Evolutionary conservation across 2,113 vertebrate genomes (phyloP), one percentile per base, ranked within the genome.

Genomic region (Varanus salvator): DNA sequence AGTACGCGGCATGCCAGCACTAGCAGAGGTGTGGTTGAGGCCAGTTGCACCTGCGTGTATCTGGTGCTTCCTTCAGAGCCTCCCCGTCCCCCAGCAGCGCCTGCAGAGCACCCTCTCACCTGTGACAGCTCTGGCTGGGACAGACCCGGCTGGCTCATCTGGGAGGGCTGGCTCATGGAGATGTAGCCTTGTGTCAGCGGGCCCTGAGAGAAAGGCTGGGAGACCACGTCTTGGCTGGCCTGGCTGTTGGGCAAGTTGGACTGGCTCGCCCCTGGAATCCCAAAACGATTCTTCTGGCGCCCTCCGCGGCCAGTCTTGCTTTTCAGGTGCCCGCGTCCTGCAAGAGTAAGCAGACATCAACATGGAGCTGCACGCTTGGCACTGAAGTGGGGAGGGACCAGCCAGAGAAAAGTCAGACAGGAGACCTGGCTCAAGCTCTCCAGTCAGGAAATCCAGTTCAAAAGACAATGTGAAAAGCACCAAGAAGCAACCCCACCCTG

Each of bases 101-200:
- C 4, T n/a, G 19, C 6, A 29, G 14, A 52, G 8, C 1, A 2
- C 8, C 8, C 0, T 4, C 14, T 95, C 95, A 99, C 99, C 98
- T 99, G 99, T 34, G 99, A 99, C 92, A 99, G 96, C 93, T 99
- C 99, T 0, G 99, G 98, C 89, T 99, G 99, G 89, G 99, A 99
- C 87, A 99, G 98, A 92, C 99, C 99, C 2, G 99, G 98, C 96
- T 99, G 99, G 95, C 99, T 99, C 99, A 99, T 99, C 97, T 99
- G 99, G 0, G 99, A 99, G 1, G 99, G 99, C 94, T 99, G 99
- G 95, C 99, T 99, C 99, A 99, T 99, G 96, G 98, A 98, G 97
- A 99, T 98, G 93, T 99, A 99, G 77, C 99, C 99, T 96, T 99
- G 99, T 1, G 99, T 99, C 95, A 99, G 97, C 0, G 99, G 99